Percentiles rank a stretch among this genome's conserved stretches.
Evolutionary conservation across 1,140 invertebrate genomes (phyloP).

Genomic region (Panagrolaimus sp.): DNA sequence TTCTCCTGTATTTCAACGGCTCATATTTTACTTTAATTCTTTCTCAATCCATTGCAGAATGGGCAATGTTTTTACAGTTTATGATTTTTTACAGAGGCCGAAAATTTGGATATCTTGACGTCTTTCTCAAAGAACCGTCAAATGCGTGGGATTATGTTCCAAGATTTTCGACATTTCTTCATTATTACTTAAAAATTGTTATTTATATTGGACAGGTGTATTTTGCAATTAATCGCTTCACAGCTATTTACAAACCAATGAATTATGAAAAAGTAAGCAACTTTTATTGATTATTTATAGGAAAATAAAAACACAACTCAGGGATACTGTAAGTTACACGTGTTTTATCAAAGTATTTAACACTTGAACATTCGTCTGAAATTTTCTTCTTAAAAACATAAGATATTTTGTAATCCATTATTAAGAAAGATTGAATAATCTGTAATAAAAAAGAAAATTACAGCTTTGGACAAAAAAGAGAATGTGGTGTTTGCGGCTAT

Average conservation of each 20-base stretch:
- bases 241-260: neutral
- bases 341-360: no score
- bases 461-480: neutral
- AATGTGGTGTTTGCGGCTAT: neutral
- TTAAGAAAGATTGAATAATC: no score
- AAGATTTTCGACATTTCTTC: neutral
- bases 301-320: no score
- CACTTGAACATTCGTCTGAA: no score
- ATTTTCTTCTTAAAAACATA: no score
- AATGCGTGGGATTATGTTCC: neutral
- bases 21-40: neutral
- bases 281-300: no score
- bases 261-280: neutral
- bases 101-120: slow-evolving; percentile 10
- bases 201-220: neutral
- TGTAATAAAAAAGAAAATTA: no score
- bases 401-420: no score
- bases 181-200: slow-evolving; percentile 5
- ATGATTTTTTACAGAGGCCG: slow-evolving; percentile 10
- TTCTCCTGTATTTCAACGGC: neutral
- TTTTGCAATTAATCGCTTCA: slow-evolving; percentile 2
- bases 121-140: neutral
- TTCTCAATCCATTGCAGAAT: neutral
- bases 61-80: slow-evolving; percentile 8
- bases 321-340: no score